Percentiles rank a stretch among this genome's conserved stretches.
Conservation (phyloP, 2,113 vertebrate genomes). For the Poeciliopsis prolifica region DNA sequence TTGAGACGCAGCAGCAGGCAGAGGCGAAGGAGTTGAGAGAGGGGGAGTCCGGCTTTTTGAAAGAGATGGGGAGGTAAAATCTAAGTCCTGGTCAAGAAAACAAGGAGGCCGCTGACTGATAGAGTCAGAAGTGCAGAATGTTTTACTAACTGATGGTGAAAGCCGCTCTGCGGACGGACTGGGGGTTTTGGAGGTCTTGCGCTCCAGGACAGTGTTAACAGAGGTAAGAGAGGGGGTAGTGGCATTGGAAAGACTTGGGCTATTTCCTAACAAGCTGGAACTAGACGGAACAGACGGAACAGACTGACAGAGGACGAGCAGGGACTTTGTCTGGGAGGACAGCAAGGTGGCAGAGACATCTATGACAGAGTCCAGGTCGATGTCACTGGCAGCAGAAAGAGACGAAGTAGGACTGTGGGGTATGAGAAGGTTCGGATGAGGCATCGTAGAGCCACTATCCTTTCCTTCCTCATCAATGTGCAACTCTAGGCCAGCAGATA, state of each 20-base stretch:
- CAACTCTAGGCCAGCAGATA: constrained; percentile 69
- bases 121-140: constrained; percentile 33
- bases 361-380: constrained; percentile 56
- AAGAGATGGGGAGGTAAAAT: constrained; percentile 30
- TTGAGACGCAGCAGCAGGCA: constrained; percentile 24
- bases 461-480: constrained; percentile 76
- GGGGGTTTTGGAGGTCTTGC: constrained; percentile 61
- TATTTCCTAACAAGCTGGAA: constrained; percentile 36
- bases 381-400: constrained; percentile 59
- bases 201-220: constrained; percentile 40
- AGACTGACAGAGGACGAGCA: constrained; percentile 56
- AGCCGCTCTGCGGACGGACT: constrained; percentile 60
- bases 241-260: constrained; percentile 55
- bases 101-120: constrained; percentile 29
- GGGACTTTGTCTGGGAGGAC: constrained; percentile 58
- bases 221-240: constrained; percentile 53
- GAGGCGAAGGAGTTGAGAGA: constrained; percentile 56
- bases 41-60: constrained; percentile 47
- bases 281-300: constrained; percentile 53
- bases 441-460: constrained; percentile 22
- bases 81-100: constrained; percentile 44
- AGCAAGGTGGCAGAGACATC: constrained; percentile 62
- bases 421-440: constrained; percentile 14
- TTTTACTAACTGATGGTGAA: constrained; percentile 49
- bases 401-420: constrained; percentile 64